Base-by-base conservation (phyloP, 2,113 vertebrate species). In the Alces alces region DNA sequence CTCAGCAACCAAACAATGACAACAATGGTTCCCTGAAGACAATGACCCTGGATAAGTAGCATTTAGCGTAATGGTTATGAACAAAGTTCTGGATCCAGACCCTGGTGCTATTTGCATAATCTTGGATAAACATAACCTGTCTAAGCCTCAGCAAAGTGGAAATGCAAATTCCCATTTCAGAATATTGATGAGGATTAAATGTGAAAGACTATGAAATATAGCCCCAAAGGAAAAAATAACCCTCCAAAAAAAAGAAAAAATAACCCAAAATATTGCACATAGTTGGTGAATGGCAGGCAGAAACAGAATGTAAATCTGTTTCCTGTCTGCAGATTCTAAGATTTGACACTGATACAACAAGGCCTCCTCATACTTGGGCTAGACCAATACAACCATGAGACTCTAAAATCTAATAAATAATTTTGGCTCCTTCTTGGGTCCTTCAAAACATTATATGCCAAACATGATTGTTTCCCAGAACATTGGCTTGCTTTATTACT, bases 391-490 rank as follows among this genome's bases (percentile, higher is more conserved):
- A 11, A 45, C 36, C 13, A 11, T 2, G 13, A 39, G 4, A 58
- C 0, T 2, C 28, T 25, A 95, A 95, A 83, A 52, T 45, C 70
- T 15, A n/a, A n/a, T 66, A 76, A 92, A 50, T 19, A 79, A 80
- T 19, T 66, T 45, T 45, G 39, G 39, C 30, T 92, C 39, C 39
- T 70, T 93, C 30, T 52, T 79, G 12, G 6, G 17, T 70, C 39
- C 54, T 91, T 93, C 87, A 93, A 60, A 78, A 43, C 25, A 27
- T 60, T 61, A 89, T 89, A n/a, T 50, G 14, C 36, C 28, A 39
- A 47, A 6, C 79, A 30, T 2, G 14, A 95, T 47, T 60, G 43
- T 95, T 93, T 97, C 86, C 82, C 27, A 93, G 55, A 80, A 13
- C 61, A 80, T 1, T 93, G 45, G 16, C 21, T n/a, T 76, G 3